Base-by-base conservation (phyloP, 2,888 invertebrate genomes). In the Euclidia mi region DNA sequence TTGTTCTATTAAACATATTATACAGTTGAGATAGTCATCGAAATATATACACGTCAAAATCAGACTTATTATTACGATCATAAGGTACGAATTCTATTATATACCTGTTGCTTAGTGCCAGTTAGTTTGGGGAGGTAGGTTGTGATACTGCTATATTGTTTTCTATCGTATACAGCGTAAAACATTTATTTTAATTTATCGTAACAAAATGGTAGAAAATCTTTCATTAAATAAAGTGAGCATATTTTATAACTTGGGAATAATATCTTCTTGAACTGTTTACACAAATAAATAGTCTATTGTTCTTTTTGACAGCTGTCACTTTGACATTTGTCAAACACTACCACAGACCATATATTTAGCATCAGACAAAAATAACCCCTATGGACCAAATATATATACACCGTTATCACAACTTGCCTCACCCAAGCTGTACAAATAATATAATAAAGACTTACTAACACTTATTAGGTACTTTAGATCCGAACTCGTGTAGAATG, bases 401-500 rank as follows among this genome's bases (percentile, higher is more conserved):
- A 7, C 3, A 25, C 4, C 7, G 34, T 44, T 50, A 40, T 7
- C 9, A 34, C 31, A 45, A 57, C 56, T 69, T 11, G 59, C 45
- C 4, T 20, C 37, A 61, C 44, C n/a, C 32, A 64, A 35, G 43
- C 18, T 32, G n/a, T 32, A 11, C 10, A 14, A 48, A 43, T 14
- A 9, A 11, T 55, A 42, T 28, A 31, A 40, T 10, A 38, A 47
- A 40, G 32, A 48, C 10, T 37, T 31, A 50, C 76, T 88, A 94
- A 79, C 92, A 93, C 69, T 92, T 92, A 75, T 87, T 90, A 61
- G 90, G 83, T 72, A 91, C 72, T 79, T 94, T 94, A 2, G 90
- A 82, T n/a, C 97, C 98, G 89, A 98, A 98, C 87, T 98, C 98
- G 86, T 98, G 97, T 71, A 98, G 93, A 83, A 98, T 98, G 87